phyloP scores from a whole-genome alignment of 2,888 invertebrate genomes.

The Ormyrus thymus region DNA sequence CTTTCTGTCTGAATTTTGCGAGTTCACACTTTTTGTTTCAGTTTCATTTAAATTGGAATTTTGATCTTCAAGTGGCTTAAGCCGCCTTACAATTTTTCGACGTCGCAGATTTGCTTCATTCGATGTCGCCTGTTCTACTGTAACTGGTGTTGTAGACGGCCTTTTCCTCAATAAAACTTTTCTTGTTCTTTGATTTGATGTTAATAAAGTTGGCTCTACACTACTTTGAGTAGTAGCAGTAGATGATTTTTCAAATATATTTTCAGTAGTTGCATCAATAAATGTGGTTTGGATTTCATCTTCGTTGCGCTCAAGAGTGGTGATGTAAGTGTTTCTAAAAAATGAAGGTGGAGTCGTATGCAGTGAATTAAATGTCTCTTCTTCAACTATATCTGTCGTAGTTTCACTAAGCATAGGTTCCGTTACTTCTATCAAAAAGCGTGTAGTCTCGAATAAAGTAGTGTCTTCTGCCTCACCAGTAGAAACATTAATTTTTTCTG shows the following conservation, averaged over 20 bases:
- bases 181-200: constrained; percentile 50
- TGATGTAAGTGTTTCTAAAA: constrained; percentile 25
- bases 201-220: constrained; percentile 1
- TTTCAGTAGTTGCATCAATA: constrained; percentile 36
- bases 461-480: constrained; percentile 7
- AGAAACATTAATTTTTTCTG: constrained; percentile 3
- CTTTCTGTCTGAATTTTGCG: constrained; percentile 38
- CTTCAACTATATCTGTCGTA: constrained; percentile 22
- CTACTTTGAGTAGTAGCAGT: background rate
- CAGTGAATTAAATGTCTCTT: constrained; percentile 47
- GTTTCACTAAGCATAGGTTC: constrained; percentile 32
- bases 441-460: constrained; percentile 34
- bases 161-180: constrained; percentile 63
- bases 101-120: constrained; percentile 55
- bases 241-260: background rate
- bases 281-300: constrained; percentile 42
- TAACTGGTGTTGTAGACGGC: constrained; percentile 56
- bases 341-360: constrained; percentile 50
- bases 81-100: constrained; percentile 66
- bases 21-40: constrained; percentile 27
- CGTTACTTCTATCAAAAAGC: constrained; percentile 50
- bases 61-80: constrained; percentile 60
- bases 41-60: constrained; percentile 35
- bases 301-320: constrained; percentile 16
- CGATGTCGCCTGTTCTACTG: constrained; percentile 40